phyloP scores from a whole-genome alignment of 2,888 invertebrate species.

The Boloria selene region DNA sequence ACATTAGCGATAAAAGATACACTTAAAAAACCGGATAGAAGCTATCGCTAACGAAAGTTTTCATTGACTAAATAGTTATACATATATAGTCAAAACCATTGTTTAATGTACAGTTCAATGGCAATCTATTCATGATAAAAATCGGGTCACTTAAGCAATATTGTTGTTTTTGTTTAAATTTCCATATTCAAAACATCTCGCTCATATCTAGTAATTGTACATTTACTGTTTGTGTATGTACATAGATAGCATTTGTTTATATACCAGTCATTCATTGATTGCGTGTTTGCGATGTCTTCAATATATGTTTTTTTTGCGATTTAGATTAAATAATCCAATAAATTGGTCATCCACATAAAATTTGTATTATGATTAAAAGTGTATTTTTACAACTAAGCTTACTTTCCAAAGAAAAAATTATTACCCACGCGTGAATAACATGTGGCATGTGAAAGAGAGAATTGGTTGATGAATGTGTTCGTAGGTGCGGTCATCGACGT shows the following conservation, averaged over 20 bases:
- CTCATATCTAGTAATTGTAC: constrained; percentile 13
- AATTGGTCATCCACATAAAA: not conserved
- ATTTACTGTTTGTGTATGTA: constrained; percentile 21
- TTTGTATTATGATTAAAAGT: not conserved
- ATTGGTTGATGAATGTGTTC: constrained; percentile 53
- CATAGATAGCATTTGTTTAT: constrained; percentile 40
- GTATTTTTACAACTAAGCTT: constrained; percentile 1
- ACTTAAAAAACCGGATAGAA: no score
- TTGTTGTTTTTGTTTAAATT: constrained; percentile 15
- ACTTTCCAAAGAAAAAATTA: constrained; percentile 9
- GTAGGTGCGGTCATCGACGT: constrained; percentile 50
- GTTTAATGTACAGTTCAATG: not conserved
- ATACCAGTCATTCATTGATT: constrained; percentile 42
- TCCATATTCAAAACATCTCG: constrained; percentile 11
- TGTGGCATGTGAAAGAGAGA: constrained; percentile 47
- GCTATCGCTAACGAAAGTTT: no score
- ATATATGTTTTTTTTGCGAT: not conserved
- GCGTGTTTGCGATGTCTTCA: constrained; percentile 37
- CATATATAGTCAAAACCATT: not conserved
- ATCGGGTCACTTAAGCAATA: not conserved
- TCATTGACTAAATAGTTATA: no score
- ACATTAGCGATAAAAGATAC: no score
- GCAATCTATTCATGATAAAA: not conserved
- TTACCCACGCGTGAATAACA: constrained; percentile 19
- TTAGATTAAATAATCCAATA: not conserved